These are phyloP conservation scores for Henricia sp. DNA, from an alignment of 53 echinoderm and acorn worm species.

Conservation along the genomic window DNA sequence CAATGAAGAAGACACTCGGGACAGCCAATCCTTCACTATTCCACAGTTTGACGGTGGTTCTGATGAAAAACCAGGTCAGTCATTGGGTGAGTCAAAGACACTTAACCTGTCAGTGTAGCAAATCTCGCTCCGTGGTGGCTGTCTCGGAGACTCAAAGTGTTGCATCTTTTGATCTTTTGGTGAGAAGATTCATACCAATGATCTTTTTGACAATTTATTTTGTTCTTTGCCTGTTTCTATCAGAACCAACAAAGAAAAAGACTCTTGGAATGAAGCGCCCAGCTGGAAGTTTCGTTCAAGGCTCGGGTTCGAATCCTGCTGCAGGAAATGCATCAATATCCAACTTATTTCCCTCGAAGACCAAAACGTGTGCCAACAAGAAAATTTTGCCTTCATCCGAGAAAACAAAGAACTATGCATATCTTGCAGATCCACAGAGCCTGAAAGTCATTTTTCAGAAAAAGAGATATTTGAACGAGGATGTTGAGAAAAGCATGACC, in stretches of 20 bases:
- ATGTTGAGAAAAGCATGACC: background rate
- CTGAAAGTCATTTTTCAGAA: conserved; percentile 13
- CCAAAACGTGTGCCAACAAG: conserved; percentile 24
- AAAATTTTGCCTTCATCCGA: background rate
- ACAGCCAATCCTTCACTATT: conserved; percentile 24
- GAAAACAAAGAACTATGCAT: background rate
- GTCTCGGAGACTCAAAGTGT: background rate
- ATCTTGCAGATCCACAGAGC: background rate
- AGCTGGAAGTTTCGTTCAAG: background rate
- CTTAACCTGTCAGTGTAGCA: too few relatives aligned
- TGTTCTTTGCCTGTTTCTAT: conserved; percentile 19
- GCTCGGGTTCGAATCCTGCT: background rate
- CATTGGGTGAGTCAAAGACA: background rate
- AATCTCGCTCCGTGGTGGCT: background rate
- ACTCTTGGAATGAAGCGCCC: conserved; percentile 6
- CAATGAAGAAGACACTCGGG: conserved; percentile 34
- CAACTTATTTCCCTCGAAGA: conserved; percentile 16
- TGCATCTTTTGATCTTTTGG: background rate
- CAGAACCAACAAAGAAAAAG: conserved; percentile 19
- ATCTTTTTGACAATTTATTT: too few relatives aligned
- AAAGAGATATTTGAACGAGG: background rate
- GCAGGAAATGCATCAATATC: background rate
- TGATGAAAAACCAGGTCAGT: conserved; percentile 72
- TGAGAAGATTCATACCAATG: too few relatives aligned
- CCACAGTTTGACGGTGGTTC: conserved; percentile 85